phyloP scores from a whole-genome alignment of 2,113 vertebrate genomes.

The Tretioscincus oriximinensis region DNA sequence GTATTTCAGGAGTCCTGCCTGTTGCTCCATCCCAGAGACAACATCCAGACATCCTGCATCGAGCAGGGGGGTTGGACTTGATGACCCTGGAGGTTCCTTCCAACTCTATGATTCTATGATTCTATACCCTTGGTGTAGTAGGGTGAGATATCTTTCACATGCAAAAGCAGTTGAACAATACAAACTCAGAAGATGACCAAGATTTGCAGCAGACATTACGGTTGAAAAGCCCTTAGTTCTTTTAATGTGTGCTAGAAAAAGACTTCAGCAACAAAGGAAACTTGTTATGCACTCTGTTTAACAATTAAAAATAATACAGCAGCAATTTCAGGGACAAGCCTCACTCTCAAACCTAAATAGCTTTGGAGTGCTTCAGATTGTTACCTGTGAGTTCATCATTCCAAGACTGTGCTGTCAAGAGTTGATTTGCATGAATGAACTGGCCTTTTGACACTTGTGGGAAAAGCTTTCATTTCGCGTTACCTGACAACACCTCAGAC shows the following conservation, averaged over 20 bases:
- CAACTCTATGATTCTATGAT: too few species aligned
- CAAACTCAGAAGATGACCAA: too few species aligned
- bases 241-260: neutral
- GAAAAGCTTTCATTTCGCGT: neutral
- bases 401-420: neutral
- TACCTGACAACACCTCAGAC: neutral
- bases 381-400: neutral
- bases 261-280: neutral
- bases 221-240: too few species aligned
- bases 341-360: neutral
- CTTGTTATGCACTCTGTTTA: neutral
- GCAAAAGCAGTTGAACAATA: too few species aligned
- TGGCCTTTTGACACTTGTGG: neutral
- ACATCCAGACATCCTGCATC: too few species aligned
- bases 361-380: fast-evolving
- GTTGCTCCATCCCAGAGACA: too few species aligned
- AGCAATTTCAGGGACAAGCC: fast-evolving
- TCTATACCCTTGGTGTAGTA: too few species aligned
- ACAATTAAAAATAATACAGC: neutral
- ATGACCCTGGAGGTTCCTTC: too few species aligned
- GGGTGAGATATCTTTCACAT: too few species aligned
- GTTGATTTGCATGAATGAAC: neutral
- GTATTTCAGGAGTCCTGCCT: too few species aligned
- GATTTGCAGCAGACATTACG: too few species aligned
- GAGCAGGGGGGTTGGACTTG: too few species aligned